phyloP scores from a whole-genome alignment of 2,797 vertebrate genomes.

The Iguana delicatissima region DNA sequence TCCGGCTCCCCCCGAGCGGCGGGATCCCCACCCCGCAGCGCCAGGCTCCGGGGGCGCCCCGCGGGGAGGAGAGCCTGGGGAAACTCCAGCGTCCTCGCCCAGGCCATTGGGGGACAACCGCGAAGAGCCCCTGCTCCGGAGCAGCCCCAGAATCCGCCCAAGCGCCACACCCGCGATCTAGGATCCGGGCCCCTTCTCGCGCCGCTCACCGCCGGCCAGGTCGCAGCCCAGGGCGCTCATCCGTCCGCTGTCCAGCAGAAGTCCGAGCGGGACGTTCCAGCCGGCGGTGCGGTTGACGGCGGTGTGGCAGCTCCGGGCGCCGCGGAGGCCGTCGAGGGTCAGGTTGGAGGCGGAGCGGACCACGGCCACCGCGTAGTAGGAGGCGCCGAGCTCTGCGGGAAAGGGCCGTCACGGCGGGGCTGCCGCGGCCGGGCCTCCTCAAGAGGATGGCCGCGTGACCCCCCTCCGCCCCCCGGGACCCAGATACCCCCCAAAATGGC shows the following conservation, averaged over 20 bases:
- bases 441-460: no score
- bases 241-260: constrained; percentile 86
- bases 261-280: constrained; percentile 93
- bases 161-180: no score
- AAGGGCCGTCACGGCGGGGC: neutral
- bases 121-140: no score
- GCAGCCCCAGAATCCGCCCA: no score
- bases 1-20: neutral
- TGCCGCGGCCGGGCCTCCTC: no score
- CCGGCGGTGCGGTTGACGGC: constrained; percentile 89
- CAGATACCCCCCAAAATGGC: no score
- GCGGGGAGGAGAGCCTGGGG: no score
- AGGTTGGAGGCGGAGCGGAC: constrained; percentile 83
- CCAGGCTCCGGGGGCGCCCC: no score
- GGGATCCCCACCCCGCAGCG: no score
- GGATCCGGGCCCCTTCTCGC: no score
- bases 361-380: constrained; percentile 92
- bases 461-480: no score
- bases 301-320: constrained; percentile 90
- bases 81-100: neutral
- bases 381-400: constrained; percentile 74
- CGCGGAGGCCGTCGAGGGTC: constrained; percentile 86
- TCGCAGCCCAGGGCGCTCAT: constrained; percentile 91
- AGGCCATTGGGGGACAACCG: no score
- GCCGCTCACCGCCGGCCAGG: constrained; percentile 82